These are phyloP conservation scores for Athalia cordata DNA, from an alignment of 2,888 invertebrate species.

Conservation along the genomic window DNA sequence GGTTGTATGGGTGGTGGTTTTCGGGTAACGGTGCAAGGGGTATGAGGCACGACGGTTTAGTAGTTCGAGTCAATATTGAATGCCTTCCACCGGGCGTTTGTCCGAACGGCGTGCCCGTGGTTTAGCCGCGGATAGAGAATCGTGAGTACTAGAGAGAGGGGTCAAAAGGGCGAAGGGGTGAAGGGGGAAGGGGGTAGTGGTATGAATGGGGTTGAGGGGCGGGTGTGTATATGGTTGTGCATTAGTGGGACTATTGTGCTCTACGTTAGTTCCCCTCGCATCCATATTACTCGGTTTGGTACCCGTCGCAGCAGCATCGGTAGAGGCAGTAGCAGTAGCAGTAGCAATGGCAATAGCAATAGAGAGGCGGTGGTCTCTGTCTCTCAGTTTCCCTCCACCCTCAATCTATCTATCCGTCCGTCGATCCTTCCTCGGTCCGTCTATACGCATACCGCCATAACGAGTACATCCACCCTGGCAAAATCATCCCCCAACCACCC, in stretches of 20 bases:
- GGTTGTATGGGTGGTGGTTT: too few species aligned
- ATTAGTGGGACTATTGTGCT: slow-evolving; percentile 72
- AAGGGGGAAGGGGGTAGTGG: slow-evolving; percentile 40
- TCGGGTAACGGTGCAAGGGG: too few species aligned
- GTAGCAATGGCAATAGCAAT: too few species aligned
- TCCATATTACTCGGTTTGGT: slow-evolving; percentile 70
- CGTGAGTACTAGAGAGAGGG: slow-evolving; percentile 15
- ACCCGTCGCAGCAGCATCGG: slow-evolving; percentile 58
- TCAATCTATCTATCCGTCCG: slow-evolving; percentile 51
- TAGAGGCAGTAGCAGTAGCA: slow-evolving; percentile 55
- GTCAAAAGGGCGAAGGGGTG: slow-evolving; percentile 46
- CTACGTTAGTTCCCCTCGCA: slow-evolving; percentile 62
- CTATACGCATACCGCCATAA: slow-evolving; percentile 72
- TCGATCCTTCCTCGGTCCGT: slow-evolving; percentile 52
- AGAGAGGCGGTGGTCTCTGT: slow-evolving; percentile 50
- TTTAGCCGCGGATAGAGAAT: slow-evolving; percentile 26
- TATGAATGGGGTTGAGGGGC: slow-evolving; percentile 48
- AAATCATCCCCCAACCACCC: not conserved
- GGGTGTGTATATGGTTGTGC: slow-evolving; percentile 63
- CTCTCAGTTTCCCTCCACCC: slow-evolving; percentile 47
- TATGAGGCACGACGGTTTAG: slow-evolving; percentile 45
- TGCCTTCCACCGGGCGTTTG: slow-evolving; percentile 61
- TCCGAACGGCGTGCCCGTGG: slow-evolving; percentile 60
- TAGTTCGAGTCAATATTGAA: slow-evolving; percentile 68
- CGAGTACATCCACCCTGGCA: slow-evolving; percentile 72